phyloP scores from a whole-genome alignment of 2,888 invertebrate species.

The Ormyrus pomaceus region DNA sequence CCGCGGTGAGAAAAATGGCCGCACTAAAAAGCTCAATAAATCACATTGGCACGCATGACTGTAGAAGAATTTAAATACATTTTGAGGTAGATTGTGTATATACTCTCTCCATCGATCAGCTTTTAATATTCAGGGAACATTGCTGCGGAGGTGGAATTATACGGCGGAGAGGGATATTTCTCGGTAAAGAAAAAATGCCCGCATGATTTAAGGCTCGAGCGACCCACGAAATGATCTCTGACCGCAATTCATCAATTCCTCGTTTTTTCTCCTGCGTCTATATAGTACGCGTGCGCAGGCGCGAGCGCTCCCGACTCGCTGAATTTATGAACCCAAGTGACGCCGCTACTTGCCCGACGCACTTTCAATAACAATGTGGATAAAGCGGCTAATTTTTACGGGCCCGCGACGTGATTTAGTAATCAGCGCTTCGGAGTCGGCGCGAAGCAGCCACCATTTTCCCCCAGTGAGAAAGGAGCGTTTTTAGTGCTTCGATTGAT shows the following conservation, averaged over 20 bases:
- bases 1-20: slow-evolving; percentile 44
- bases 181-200: slow-evolving; percentile 21
- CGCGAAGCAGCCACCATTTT: too few species aligned
- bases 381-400: slow-evolving; percentile 43
- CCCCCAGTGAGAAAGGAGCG: too few species aligned
- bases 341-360: slow-evolving; percentile 7
- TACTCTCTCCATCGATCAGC: slow-evolving; percentile 56
- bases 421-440: slow-evolving; percentile 4
- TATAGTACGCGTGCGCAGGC: neutral
- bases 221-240: slow-evolving; percentile 56
- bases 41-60: slow-evolving; percentile 49
- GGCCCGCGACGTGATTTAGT: slow-evolving; percentile 19
- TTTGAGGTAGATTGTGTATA: slow-evolving; percentile 50
- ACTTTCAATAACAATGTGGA: slow-evolving; percentile 45
- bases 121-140: slow-evolving; percentile 53
- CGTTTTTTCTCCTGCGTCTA: neutral
- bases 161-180: slow-evolving; percentile 40
- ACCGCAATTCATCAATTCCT: slow-evolving; percentile 56
- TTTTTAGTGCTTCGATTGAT: neutral
- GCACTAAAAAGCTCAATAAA: slow-evolving; percentile 52
- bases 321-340: slow-evolving; percentile 48
- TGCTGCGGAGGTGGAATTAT: slow-evolving; percentile 34
- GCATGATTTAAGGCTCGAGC: slow-evolving; percentile 53
- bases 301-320: neutral
- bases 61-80: slow-evolving; percentile 53